Evolutionary conservation across 2,888 invertebrate genomes (phyloP).

Genomic region (Glaucopsyche alexis): DNA sequence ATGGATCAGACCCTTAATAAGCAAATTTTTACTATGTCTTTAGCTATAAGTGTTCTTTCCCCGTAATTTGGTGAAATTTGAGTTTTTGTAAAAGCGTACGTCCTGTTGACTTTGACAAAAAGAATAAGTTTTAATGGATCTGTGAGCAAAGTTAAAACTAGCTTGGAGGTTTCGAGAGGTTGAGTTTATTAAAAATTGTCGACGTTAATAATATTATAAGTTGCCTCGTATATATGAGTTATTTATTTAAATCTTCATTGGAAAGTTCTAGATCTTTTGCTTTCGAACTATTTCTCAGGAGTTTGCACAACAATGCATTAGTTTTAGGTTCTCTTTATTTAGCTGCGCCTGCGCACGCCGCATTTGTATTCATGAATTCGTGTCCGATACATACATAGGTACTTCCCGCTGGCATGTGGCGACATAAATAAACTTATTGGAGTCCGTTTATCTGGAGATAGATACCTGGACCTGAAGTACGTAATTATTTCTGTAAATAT

Average conservation of each 20-base stretch:
- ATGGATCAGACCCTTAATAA: constrained; percentile 49
- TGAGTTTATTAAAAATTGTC: too few relatives aligned
- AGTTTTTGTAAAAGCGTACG: neutral
- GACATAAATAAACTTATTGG: constrained; percentile 14
- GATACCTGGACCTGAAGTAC: neutral
- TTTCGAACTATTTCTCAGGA: constrained; percentile 5
- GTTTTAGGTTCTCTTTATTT: constrained; percentile 19
- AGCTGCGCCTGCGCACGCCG: constrained; percentile 1
- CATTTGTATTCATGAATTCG: constrained; percentile 25
- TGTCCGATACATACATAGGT: neutral
- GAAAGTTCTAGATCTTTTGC: neutral
- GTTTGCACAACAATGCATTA: constrained; percentile 2
- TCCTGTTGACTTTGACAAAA: neutral
- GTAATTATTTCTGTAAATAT: too few relatives aligned
- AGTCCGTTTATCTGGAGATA: constrained; percentile 4
- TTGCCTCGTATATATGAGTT: neutral
- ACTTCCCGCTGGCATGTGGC: constrained; percentile 20
- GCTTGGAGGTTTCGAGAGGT: too few relatives aligned
- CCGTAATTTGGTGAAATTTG: constrained; percentile 9
- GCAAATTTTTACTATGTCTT: constrained; percentile 13
- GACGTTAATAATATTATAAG: too few relatives aligned
- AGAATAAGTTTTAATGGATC: neutral
- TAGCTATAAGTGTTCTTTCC: neutral
- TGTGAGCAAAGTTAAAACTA: neutral
- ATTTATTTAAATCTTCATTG: neutral